phyloP scores from a whole-genome alignment of 2,888 invertebrate species.

The Tubiluchus corallicola region DNA sequence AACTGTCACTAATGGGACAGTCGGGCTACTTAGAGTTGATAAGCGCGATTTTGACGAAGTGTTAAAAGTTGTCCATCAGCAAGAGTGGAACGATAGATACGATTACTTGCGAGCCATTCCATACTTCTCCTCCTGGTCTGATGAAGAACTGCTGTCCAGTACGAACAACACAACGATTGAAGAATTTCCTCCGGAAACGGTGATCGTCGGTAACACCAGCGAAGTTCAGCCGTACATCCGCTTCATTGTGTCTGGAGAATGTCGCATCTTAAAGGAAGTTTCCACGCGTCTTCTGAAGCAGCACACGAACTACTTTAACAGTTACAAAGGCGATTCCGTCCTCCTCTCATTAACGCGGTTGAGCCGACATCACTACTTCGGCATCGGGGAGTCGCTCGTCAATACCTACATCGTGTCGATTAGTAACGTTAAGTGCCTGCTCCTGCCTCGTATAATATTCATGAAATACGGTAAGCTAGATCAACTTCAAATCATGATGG shows the following conservation, averaged over 20 bases:
- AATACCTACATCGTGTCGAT: slow-evolving; percentile 17
- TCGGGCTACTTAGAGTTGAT: slow-evolving; percentile 18
- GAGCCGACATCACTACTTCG: too few species aligned
- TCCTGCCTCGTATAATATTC: slow-evolving; percentile 16
- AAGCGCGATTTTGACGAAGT: slow-evolving; percentile 19
- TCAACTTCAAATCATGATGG: too few species aligned
- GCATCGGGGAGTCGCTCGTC: slow-evolving; percentile 18
- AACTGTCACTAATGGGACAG: slow-evolving; percentile 18
- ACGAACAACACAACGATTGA: slow-evolving; percentile 15
- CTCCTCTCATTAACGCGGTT: too few species aligned
- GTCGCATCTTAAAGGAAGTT: slow-evolving; percentile 16
- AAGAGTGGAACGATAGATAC: slow-evolving; percentile 14
- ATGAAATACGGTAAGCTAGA: slow-evolving; percentile 16
- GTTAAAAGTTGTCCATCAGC: slow-evolving; percentile 14
- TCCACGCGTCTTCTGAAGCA: too few species aligned
- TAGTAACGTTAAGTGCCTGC: slow-evolving; percentile 16
- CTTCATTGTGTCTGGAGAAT: slow-evolving; percentile 16
- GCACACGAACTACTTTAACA: too few species aligned
- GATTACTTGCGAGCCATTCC: slow-evolving; percentile 14
- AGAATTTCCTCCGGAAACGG: slow-evolving; percentile 16
- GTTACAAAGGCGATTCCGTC: too few species aligned
- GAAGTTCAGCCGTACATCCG: slow-evolving; percentile 14
- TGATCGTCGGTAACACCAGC: slow-evolving; percentile 15
- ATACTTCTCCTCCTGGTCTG: slow-evolving; percentile 15
- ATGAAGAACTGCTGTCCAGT: slow-evolving; percentile 14